phyloP scores from a whole-genome alignment of 2,888 invertebrate species.

The Marronus borbonicus region DNA sequence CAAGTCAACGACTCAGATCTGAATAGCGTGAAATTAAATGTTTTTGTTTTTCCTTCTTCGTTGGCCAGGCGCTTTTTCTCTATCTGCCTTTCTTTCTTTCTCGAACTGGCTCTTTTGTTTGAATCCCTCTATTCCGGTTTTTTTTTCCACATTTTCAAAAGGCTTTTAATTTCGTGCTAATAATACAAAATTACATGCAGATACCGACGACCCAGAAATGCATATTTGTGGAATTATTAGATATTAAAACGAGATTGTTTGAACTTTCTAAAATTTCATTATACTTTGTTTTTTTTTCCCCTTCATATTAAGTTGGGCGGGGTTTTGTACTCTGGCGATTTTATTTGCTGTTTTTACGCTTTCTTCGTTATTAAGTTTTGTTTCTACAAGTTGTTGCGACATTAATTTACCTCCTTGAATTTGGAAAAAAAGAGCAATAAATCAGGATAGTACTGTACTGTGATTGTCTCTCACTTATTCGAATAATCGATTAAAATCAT shows the following conservation, averaged over 20 bases:
- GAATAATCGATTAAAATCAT: too few relatives aligned
- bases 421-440: too few relatives aligned
- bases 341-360: not conserved
- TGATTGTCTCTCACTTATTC: too few relatives aligned
- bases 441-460: too few relatives aligned
- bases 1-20: conserved; percentile 32
- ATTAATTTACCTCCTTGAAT: too few relatives aligned
- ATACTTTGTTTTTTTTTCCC: not conserved
- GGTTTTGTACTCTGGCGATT: not conserved
- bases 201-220: conserved; percentile 27
- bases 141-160: conserved; percentile 20
- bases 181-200: conserved; percentile 31
- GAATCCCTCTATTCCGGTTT: not conserved
- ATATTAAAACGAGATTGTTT: conserved; percentile 19
- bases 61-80: conserved; percentile 16
- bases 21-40: conserved; percentile 47
- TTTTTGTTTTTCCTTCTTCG: conserved; percentile 36
- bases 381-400: not conserved
- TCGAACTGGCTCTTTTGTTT: not conserved
- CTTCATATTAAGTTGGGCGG: not conserved
- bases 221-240: conserved; percentile 26
- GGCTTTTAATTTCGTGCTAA: conserved; percentile 23
- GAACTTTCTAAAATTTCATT: conserved; percentile 36
- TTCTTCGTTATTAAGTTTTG: not conserved
- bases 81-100: not conserved